A percentile compares a stretch with the other conserved stretches of the same genome.
Evolutionary conservation across 1,140 invertebrate genomes (phyloP).

Genomic region (Drosophila quadrilineata): DNA sequence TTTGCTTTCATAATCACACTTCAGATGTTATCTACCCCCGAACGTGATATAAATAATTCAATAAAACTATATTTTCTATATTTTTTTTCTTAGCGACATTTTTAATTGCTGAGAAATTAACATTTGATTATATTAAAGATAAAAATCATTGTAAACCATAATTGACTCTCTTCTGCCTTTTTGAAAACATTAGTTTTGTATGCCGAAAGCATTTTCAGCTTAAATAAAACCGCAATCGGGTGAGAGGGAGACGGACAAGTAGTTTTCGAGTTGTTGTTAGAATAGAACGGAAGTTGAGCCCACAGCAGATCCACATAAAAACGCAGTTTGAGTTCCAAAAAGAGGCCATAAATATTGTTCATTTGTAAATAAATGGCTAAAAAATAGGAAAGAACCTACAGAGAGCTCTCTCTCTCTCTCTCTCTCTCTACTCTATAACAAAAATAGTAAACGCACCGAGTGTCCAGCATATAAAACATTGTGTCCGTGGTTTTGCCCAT

Average conservation of each 20-base stretch:
- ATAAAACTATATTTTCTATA: neutral
- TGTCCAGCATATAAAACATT: slow-evolving; percentile 65
- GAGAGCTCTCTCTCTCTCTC: too few species aligned
- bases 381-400: slow-evolving; percentile 25
- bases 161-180: too few species aligned
- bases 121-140: slow-evolving; percentile 18
- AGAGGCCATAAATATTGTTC: slow-evolving; percentile 78
- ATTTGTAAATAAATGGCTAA: slow-evolving; percentile 74
- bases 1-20: slow-evolving; percentile 27
- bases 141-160: slow-evolving; percentile 17
- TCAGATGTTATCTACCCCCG: neutral
- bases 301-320: slow-evolving; percentile 21
- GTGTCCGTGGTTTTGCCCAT: slow-evolving; percentile 44
- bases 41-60: slow-evolving; percentile 20
- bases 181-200: slow-evolving; percentile 33
- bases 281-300: slow-evolving; percentile 51
- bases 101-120: slow-evolving; percentile 52
- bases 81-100: slow-evolving; percentile 10
- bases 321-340: slow-evolving; percentile 41
- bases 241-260: slow-evolving; percentile 31
- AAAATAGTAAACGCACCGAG: slow-evolving; percentile 48
- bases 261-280: slow-evolving; percentile 28
- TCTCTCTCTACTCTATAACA: too few species aligned
- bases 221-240: slow-evolving; percentile 51
- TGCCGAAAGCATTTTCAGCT: slow-evolving; percentile 28